Base-by-base conservation (phyloP, 2,797 vertebrate species). In the Yasuhikotakia modesta region DNA sequence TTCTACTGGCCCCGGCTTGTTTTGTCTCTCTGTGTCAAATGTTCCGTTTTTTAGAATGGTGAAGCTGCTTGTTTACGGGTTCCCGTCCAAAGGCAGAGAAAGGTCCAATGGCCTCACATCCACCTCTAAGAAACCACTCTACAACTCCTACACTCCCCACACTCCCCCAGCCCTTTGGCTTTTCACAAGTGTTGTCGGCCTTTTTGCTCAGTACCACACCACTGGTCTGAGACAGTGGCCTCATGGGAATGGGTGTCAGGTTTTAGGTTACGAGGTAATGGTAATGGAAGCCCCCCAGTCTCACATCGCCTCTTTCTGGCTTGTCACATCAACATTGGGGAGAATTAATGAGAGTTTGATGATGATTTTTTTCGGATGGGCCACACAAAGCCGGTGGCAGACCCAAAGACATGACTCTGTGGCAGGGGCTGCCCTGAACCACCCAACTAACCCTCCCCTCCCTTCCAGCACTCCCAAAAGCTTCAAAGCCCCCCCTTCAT, bases 271-370 rank as follows among this genome's bases (percentile, higher is more conserved):
- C 35, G 17, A 82, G 93, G 93, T 94, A 93, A 94, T 94, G 93
- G 92, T 94, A 93, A 94, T 94, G 93, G 92, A 92, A 92, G 58
- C 60, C 90, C 80, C 73, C 57, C 73, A 22, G 77, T 86, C 65
- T 86, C 83, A 70, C 64, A 78, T 84, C 84, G 84, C 83, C 83
- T 85, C 80, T 45, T 78, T 88, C 81, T 84, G 57, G 90, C 94
- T 94, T 93, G 94, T 96, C 94, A 93, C 81, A 88, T 87, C 80
- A 82, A 93, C 93, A 92, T 87, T 93, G 92, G 85, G 86, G 84
- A 94, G 95, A 95, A 96, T 96, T 97, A 95, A 96, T 95, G 95
- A 93, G 91, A 93, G 94, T 95, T 95, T 95, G 94, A 95, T 95
- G 94, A 95, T 94, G 93, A 94, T 58, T 63, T 76, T 77, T 94